Percentiles rank a stretch among this genome's conserved stretches.
phyloP scores from a whole-genome alignment of 2,797 vertebrate genomes.

The Ataeniobius toweri region DNA sequence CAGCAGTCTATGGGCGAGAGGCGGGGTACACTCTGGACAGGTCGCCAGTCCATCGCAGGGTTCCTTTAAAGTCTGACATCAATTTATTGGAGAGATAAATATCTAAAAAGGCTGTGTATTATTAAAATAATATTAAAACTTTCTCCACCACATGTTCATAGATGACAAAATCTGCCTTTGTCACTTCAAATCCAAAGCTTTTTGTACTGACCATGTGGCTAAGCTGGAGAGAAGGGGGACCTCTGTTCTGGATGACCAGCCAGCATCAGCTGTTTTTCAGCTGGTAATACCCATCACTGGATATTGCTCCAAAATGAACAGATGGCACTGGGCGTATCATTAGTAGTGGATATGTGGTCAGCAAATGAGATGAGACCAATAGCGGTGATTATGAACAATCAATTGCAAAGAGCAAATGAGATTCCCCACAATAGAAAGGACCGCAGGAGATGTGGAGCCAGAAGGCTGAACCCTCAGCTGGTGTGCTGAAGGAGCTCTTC shows the following conservation, averaged over 20 bases:
- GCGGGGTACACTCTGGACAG: no score
- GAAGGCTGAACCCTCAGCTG: slow-evolving; percentile 38
- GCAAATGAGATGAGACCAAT: slow-evolving; percentile 59
- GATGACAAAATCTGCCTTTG: neutral
- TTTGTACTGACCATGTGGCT: neutral
- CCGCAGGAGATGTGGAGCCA: slow-evolving; percentile 32
- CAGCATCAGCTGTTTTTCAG: slow-evolving; percentile 2
- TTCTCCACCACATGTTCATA: neutral
- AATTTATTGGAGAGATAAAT: neutral
- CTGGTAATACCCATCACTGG: slow-evolving; percentile 44
- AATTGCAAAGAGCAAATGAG: slow-evolving; percentile 65
- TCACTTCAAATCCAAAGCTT: neutral
- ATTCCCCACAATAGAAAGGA: slow-evolving; percentile 31
- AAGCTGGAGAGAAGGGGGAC: slow-evolving; percentile 12
- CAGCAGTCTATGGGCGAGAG: no score
- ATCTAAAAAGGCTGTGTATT: neutral
- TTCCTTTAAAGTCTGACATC: no score
- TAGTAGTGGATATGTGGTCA: slow-evolving; percentile 31
- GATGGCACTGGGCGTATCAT: slow-evolving; percentile 60
- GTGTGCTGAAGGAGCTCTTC: slow-evolving; percentile 47
- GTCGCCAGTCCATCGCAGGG: no score
- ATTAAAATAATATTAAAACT: neutral
- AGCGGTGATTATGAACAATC: slow-evolving; percentile 56
- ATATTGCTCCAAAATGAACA: slow-evolving; percentile 41
- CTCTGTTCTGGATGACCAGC: slow-evolving; percentile 19